A percentile compares a stretch with the other conserved stretches of the same genome.
Evolutionary conservation across 2,888 invertebrate species (phyloP).

Genomic region (Agrochola macilenta): DNA sequence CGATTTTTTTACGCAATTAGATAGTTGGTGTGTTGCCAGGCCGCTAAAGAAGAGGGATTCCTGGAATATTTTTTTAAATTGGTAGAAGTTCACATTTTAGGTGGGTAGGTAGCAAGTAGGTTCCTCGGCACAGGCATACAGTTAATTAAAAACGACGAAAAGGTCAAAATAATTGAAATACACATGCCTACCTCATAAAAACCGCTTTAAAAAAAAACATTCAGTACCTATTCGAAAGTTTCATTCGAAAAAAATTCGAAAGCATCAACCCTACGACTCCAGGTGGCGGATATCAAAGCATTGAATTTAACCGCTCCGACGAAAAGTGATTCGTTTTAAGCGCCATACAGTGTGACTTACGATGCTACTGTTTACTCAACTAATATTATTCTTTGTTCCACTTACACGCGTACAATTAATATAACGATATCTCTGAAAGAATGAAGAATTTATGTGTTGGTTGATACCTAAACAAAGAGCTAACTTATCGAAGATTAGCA

Average conservation of each 20-base stretch:
- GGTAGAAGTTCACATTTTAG: background rate
- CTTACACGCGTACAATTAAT: slow-evolving; percentile 73
- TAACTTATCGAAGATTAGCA: background rate
- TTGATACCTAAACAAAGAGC: slow-evolving; percentile 12
- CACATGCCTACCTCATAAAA: too few species aligned
- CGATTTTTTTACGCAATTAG: too few species aligned
- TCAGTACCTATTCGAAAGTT: background rate
- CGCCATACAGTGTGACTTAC: slow-evolving; percentile 86
- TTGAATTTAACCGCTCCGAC: slow-evolving; percentile 85
- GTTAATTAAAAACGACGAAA: background rate
- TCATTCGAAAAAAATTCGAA: background rate
- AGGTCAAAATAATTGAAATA: background rate
- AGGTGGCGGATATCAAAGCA: slow-evolving; percentile 86
- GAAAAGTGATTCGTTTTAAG: slow-evolving; percentile 87
- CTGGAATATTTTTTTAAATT: background rate
- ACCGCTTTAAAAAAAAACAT: background rate
- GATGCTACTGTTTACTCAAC: slow-evolving; percentile 84
- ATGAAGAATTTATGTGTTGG: slow-evolving; percentile 13
- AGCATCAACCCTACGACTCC: slow-evolving; percentile 82
- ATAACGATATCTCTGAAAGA: slow-evolving; percentile 42
- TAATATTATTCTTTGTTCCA: slow-evolving; percentile 87
- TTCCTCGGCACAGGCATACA: background rate
- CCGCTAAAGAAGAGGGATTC: background rate
- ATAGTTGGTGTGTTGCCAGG: too few species aligned
- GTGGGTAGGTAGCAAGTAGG: background rate